phyloP scores from a whole-genome alignment of 2,797 vertebrate species.

The Furcifer pardalis region DNA sequence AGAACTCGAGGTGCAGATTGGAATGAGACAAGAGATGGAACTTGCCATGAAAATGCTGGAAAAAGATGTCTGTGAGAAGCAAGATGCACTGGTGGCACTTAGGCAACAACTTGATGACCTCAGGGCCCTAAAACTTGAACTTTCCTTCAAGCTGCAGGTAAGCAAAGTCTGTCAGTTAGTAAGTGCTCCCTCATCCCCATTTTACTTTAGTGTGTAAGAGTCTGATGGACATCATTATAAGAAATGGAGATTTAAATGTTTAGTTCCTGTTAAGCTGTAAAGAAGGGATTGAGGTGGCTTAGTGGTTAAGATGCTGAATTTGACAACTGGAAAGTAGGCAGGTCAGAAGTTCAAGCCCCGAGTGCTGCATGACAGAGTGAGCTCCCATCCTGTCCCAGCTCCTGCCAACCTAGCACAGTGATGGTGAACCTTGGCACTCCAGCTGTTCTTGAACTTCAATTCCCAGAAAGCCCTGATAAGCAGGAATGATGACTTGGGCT shows the following conservation, averaged over 20 bases:
- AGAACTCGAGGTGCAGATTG: slow-evolving; percentile 95
- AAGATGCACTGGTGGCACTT: slow-evolving; percentile 93
- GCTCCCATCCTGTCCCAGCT: no score
- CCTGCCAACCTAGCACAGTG: no score
- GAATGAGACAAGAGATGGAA: slow-evolving; percentile 99
- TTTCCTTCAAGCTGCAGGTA: slow-evolving; percentile 95
- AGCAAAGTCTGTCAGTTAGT: not conserved
- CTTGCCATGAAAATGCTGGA: slow-evolving; percentile 99
- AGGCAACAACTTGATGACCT: slow-evolving; percentile 95
- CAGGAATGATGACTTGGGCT: no score
- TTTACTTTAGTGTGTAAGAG: not conserved
- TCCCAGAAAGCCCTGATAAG: no score
- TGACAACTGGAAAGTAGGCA: no score
- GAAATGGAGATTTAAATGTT: not conserved
- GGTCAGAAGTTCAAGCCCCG: no score
- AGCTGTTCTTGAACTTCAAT: no score
- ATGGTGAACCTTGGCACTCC: no score
- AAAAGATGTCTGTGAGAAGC: slow-evolving; percentile 97
- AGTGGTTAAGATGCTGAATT: no score
- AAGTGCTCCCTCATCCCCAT: accelerated
- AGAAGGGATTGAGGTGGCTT: no score
- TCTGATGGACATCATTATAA: not conserved
- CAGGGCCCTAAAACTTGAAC: slow-evolving; percentile 92
- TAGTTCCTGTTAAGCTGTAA: not conserved
- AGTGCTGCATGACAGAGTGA: no score